phyloP scores from a whole-genome alignment of 2,888 invertebrate genomes.

The Drosophila atripex region DNA sequence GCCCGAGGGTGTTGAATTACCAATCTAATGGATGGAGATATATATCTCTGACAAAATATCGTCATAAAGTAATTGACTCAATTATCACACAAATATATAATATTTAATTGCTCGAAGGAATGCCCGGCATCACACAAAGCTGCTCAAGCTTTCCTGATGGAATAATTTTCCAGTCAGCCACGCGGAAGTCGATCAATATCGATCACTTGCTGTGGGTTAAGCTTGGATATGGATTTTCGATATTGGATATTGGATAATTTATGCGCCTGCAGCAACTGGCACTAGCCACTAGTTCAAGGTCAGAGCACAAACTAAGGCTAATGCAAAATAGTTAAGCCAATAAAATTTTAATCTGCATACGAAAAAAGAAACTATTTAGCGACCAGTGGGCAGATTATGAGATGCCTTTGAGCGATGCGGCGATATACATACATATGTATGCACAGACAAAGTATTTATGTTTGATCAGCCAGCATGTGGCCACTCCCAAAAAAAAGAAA shows the following conservation, averaged over 20 bases:
- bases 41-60: constrained; percentile 19
- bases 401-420: constrained; percentile 20
- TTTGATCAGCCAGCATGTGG: constrained; percentile 20
- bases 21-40: constrained; percentile 16
- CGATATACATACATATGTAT: constrained; percentile 13
- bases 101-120: constrained; percentile 38
- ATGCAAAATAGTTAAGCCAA: constrained; percentile 44
- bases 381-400: constrained; percentile 23
- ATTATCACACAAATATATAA: constrained; percentile 32
- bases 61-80: constrained; percentile 18
- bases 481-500: constrained; percentile 23
- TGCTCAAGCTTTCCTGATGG: constrained; percentile 23
- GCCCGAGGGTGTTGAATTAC: constrained; percentile 11
- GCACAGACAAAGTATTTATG: constrained; percentile 10
- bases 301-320: constrained; percentile 38
- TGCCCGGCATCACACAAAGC: constrained; percentile 14
- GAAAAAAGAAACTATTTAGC: constrained; percentile 30
- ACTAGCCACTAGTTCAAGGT: constrained; percentile 69
- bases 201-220: constrained; percentile 5
- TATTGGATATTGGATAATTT: constrained; percentile 23
- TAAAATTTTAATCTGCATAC: constrained; percentile 53
- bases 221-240: constrained; percentile 18
- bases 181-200: constrained; percentile 25
- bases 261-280: constrained; percentile 34
- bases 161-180: constrained; percentile 12